phyloP scores from a whole-genome alignment of 2,888 invertebrate genomes.

The Notocelia uddmanniana region DNA sequence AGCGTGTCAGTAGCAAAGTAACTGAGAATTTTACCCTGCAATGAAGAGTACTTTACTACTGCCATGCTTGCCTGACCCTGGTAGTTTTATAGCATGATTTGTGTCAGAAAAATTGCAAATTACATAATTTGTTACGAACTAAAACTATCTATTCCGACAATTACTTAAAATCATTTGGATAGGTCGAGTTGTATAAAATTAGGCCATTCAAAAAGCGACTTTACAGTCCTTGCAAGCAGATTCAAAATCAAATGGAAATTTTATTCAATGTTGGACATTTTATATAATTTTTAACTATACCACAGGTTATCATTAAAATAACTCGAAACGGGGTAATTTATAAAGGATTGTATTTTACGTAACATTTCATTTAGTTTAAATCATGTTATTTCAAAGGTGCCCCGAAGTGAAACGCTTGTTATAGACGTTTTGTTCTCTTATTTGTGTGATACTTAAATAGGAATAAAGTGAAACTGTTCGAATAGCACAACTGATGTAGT shows the following conservation, averaged over 20 bases:
- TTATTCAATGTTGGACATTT: too few species aligned
- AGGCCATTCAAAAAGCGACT: too few species aligned
- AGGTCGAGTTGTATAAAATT: too few species aligned
- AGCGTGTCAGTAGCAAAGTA: too few species aligned
- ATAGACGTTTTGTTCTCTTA: constrained; percentile 33
- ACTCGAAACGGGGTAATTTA: background rate
- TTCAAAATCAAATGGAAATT: too few species aligned
- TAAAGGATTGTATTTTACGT: background rate
- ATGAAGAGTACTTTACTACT: background rate
- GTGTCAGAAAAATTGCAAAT: background rate
- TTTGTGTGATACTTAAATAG: constrained; percentile 44
- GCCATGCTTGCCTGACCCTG: background rate
- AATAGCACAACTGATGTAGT: constrained; percentile 20
- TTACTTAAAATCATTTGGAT: too few species aligned
- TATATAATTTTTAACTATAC: too few species aligned
- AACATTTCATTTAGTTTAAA: constrained; percentile 2
- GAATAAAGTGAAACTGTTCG: constrained; percentile 40
- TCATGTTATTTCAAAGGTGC: background rate
- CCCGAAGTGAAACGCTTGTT: constrained; percentile 33
- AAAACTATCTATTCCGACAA: background rate
- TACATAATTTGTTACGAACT: background rate
- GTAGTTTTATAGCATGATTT: background rate
- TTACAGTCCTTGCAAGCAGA: too few species aligned
- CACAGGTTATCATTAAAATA: background rate
- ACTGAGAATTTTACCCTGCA: too few species aligned